A percentile compares a stretch with the other conserved stretches of the same genome.
These are phyloP conservation scores for Ligdia adustata DNA, from an alignment of 2,888 invertebrate species.

Conservation along the genomic window DNA sequence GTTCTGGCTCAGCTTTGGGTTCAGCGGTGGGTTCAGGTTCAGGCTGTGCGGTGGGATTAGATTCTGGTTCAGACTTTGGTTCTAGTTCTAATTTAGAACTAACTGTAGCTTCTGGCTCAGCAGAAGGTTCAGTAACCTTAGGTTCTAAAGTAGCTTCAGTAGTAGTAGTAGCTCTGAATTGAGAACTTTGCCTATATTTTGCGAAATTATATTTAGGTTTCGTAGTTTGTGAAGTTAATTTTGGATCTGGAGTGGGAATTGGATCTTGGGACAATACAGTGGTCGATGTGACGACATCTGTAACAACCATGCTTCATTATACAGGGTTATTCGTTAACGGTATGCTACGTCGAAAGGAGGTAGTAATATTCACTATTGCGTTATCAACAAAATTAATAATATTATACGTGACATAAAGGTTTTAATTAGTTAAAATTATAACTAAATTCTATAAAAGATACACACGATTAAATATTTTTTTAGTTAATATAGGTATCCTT, in stretches of 20 bases:
- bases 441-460: too few species aligned
- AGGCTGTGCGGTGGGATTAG: too few species aligned
- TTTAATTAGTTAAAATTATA: too few species aligned
- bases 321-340: slow-evolving; percentile 15
- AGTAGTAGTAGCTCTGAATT: slow-evolving; percentile 40
- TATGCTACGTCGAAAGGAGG: too few species aligned
- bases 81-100: slow-evolving; percentile 54
- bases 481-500: too few species aligned
- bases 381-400: too few species aligned
- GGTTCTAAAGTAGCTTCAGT: slow-evolving; percentile 49
- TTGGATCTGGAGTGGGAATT: slow-evolving; percentile 46
- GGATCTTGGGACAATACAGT: slow-evolving; percentile 30
- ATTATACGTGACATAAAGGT: too few species aligned
- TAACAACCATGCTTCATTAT: slow-evolving; percentile 76
- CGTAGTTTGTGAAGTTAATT: slow-evolving; percentile 49
- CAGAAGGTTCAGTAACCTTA: slow-evolving; percentile 56
- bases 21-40: slow-evolving; percentile 45
- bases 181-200: slow-evolving; percentile 43
- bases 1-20: slow-evolving; percentile 32
- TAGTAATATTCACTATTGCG: too few species aligned
- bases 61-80: slow-evolving; percentile 35
- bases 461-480: too few species aligned
- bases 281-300: slow-evolving; percentile 78
- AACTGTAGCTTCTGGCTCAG: slow-evolving; percentile 57
- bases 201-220: slow-evolving; percentile 46